Conservation (phyloP, 2,113 vertebrate species). For the Clarias batrachus region DNA sequence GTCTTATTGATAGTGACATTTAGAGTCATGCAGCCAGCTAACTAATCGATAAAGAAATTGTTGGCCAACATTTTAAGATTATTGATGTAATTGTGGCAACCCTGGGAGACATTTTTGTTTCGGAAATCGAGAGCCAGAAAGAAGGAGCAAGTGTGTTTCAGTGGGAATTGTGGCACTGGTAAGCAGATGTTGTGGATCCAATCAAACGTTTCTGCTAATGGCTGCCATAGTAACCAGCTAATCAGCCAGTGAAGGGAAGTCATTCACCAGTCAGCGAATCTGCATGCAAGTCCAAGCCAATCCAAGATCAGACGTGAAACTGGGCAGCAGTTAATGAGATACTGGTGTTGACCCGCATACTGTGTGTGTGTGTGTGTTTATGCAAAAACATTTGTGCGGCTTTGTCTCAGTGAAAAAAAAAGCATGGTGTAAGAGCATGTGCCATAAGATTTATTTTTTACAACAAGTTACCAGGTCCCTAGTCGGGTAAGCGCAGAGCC, state of each 20-base stretch:
- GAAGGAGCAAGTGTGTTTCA: conserved; percentile 25
- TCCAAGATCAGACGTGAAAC: conserved; percentile 16
- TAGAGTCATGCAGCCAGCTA: neutral
- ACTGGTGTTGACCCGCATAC: conserved; percentile 11
- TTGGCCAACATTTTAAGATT: neutral
- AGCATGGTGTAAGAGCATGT: conserved; percentile 27
- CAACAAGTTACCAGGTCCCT: conserved; percentile 52
- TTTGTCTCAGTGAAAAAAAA: conserved; percentile 6
- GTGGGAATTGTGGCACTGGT: conserved; percentile 47
- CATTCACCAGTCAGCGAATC: conserved; percentile 26
- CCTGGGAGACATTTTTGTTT: neutral
- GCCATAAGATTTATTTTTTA: conserved; percentile 35
- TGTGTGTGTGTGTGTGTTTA: conserved; percentile 30
- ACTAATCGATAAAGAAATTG: neutral
- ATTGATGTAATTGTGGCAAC: neutral
- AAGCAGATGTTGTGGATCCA: conserved; percentile 53
- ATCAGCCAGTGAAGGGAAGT: conserved; percentile 40
- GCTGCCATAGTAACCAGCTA: conserved; percentile 51
- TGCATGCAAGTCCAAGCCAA: conserved; percentile 22
- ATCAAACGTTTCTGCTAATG: conserved; percentile 48
- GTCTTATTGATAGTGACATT: neutral
- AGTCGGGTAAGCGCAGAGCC: conserved; percentile 53
- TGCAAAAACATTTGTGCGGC: neutral
- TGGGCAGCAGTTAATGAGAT: conserved; percentile 30
- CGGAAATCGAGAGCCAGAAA: conserved; percentile 1